These are phyloP conservation scores for Argyrosomus japonicus DNA, from an alignment of 2,113 vertebrate species.

Conservation along the genomic window DNA sequence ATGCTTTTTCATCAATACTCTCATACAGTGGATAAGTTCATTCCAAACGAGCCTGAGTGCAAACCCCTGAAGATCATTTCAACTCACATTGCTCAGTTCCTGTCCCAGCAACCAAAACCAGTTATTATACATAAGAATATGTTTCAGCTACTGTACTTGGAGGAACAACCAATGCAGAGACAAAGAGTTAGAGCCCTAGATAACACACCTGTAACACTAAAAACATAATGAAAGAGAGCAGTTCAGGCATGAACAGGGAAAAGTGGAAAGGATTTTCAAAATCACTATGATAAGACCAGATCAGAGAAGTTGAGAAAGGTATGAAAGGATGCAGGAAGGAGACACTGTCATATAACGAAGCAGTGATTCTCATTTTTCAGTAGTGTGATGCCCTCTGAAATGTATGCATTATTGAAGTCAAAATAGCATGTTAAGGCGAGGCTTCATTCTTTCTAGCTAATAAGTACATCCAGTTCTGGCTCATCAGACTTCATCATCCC, in stretches of 20 bases:
- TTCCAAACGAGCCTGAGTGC: background rate
- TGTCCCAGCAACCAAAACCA: constrained; percentile 1
- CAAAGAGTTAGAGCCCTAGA: background rate
- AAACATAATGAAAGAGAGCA: background rate
- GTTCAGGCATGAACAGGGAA: constrained; percentile 24
- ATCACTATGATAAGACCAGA: background rate
- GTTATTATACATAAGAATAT: constrained; percentile 29
- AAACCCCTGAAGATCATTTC: background rate
- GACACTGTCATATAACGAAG: background rate
- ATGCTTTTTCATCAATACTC: background rate
- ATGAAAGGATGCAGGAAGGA: background rate
- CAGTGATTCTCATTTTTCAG: background rate
- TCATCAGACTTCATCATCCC: background rate
- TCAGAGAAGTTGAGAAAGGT: background rate
- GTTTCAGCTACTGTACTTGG: background rate
- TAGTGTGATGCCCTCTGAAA: too few relatives aligned
- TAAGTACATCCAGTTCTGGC: background rate
- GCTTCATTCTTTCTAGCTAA: background rate
- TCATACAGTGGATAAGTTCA: too few relatives aligned
- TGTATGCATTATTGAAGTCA: background rate
- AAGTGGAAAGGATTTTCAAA: background rate
- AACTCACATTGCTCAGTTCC: background rate
- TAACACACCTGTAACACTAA: background rate
- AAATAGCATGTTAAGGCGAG: background rate
- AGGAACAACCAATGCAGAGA: background rate